Evolutionary conservation across 2,113 vertebrate species (phyloP).

Genomic region (Onychorhynchus coronatus): DNA sequence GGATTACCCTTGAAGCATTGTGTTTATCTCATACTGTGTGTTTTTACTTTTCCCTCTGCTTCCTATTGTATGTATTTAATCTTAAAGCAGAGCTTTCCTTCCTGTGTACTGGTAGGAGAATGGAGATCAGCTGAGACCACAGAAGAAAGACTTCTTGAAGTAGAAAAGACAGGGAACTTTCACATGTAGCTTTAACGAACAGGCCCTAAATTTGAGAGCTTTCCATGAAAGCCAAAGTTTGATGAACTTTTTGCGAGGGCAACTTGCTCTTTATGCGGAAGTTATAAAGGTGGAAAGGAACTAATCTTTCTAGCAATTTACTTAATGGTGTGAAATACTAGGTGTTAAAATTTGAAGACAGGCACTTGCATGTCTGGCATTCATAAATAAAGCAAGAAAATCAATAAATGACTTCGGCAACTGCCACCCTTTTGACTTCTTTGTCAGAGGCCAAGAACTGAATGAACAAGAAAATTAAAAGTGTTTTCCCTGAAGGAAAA

Average conservation of each 20-base stretch:
- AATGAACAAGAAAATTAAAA: constrained; percentile 49
- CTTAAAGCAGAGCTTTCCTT: not conserved
- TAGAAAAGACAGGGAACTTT: not conserved
- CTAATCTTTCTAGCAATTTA: constrained; percentile 1
- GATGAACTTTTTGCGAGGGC: not conserved
- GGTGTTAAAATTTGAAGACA: constrained; percentile 39
- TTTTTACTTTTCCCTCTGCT: not conserved
- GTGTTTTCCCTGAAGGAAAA: constrained; percentile 9
- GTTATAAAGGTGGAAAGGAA: not conserved
- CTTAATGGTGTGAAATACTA: constrained; percentile 42
- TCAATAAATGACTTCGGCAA: constrained; percentile 39
- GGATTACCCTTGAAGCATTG: not conserved
- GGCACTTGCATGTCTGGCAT: constrained; percentile 4
- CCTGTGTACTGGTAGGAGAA: not conserved
- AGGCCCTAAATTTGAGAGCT: not conserved
- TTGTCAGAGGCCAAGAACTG: constrained; percentile 36
- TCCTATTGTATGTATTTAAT: not conserved
- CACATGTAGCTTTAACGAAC: not conserved
- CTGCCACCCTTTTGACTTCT: constrained; percentile 25
- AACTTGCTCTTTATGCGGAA: not conserved
- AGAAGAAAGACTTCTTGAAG: not conserved
- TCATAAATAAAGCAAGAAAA: constrained; percentile 61
- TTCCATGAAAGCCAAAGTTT: not conserved
- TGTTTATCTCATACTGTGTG: not conserved
- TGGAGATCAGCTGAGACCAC: not conserved